Conservation (phyloP, 2,113 vertebrate genomes). For the Galeopterus variegatus region DNA sequence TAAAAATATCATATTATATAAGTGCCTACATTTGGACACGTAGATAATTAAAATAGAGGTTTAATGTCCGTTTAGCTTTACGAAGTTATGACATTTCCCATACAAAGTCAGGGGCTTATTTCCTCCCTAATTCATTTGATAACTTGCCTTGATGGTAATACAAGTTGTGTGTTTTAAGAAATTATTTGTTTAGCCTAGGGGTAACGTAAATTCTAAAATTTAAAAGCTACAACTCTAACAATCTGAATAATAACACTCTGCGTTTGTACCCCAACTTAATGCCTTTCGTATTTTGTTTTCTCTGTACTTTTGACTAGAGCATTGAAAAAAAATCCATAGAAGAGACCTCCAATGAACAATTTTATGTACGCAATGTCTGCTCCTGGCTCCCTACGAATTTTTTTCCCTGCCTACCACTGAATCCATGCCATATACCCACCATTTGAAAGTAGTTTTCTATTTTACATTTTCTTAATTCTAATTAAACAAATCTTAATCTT, state of each 20-base stretch:
- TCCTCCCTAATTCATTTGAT: slow-evolving; percentile 75
- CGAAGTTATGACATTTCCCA: slow-evolving; percentile 80
- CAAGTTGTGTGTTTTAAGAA: slow-evolving; percentile 79
- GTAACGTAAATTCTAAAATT: slow-evolving; percentile 81
- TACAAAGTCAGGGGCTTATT: slow-evolving; percentile 75
- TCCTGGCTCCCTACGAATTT: slow-evolving; percentile 62
- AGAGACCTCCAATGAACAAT: slow-evolving; percentile 13
- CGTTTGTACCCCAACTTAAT: slow-evolving; percentile 68
- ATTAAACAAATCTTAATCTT: slow-evolving; percentile 94
- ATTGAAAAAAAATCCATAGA: slow-evolving; percentile 57
- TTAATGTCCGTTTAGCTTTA: slow-evolving; percentile 76
- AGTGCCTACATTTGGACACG: slow-evolving; percentile 73
- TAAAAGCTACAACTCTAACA: slow-evolving; percentile 73
- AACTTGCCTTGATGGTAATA: slow-evolving; percentile 70
- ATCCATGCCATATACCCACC: slow-evolving; percentile 80
- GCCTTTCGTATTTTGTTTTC: slow-evolving; percentile 66
- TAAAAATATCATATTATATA: slow-evolving; percentile 81
- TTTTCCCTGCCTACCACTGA: slow-evolving; percentile 67
- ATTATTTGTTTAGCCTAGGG: slow-evolving; percentile 79
- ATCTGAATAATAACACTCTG: slow-evolving; percentile 72
- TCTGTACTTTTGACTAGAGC: slow-evolving; percentile 52
- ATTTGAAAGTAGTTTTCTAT: slow-evolving; percentile 86
- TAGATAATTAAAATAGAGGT: slow-evolving; percentile 79
- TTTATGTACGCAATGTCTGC: slow-evolving; percentile 84
- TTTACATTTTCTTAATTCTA: slow-evolving; percentile 94